Evolutionary conservation across 2,113 vertebrate species (phyloP), one percentile per base, ranked within the genome.

Genomic region (Xiphophorus maculatus): DNA sequence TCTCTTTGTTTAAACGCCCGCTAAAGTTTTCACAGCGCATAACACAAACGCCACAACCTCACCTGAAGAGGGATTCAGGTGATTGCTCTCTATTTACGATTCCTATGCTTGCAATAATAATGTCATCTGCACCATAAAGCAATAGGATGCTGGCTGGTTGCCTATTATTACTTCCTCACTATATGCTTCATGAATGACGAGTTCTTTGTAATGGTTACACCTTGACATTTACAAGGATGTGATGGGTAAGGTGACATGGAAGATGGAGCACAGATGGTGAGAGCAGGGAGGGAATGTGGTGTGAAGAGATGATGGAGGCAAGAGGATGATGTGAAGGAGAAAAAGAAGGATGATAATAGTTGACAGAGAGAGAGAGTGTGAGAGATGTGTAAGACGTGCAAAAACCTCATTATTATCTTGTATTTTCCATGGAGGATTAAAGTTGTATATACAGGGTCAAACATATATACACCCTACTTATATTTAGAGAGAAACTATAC

Each of bases 231-330:
- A 71, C 75, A 42, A 58, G 14, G 61, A 48, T 42, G 1, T 60
- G 78, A 80, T 76, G 65, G 70, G 71, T 74, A 60, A 69, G 61
- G 81, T 80, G 74, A 80, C 80, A 76, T 22, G 33, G 69, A 37
- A 74, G 80, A 86, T 77, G 71, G 51, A 82, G 70, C 83, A 70
- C 79, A 83, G 79, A 74, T 83, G 77, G 81, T 79, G n/a, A 64
- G 72, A 74, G 73, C 66, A 58, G 54, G 42, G 63, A 80, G 76
- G 61, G 30, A 37, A 54, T 58, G 66, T 51, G 73, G 70, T 32
- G 35, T 66, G 44, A 76, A 71, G 63, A 69, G 27, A 63, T n/a
- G 51, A 29, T 30, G 28, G 42, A n/a, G 29, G 5, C 25, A 40
- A 40, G 42, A 61, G 60, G 65, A 70, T 19, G 70, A 14, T 13